These are phyloP conservation scores for Sciurus carolinensis DNA, from an alignment of 2,797 vertebrate genomes.

Conservation along the genomic window DNA sequence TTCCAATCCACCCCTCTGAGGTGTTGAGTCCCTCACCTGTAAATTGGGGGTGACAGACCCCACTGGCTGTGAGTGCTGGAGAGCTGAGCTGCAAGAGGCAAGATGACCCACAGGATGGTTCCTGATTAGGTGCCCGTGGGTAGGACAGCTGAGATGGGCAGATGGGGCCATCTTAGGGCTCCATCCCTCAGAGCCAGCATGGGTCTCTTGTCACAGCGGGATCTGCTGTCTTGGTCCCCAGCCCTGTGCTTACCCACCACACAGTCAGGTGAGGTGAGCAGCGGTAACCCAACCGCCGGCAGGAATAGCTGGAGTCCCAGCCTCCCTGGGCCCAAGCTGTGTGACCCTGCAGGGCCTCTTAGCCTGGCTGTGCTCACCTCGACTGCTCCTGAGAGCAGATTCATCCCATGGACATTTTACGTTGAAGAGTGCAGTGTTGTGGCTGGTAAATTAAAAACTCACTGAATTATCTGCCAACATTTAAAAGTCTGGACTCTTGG, in stretches of 20 bases:
- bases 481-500: background rate
- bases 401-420: background rate
- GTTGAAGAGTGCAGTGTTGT: background rate
- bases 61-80: background rate
- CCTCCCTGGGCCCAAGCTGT: background rate
- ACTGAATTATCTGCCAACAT: background rate
- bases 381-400: background rate
- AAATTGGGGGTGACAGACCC: background rate
- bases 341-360: background rate
- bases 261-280: accelerated
- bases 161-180: accelerated
- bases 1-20: background rate
- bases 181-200: background rate
- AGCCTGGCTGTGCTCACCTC: background rate
- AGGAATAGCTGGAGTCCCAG: background rate
- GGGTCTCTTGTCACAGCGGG: background rate
- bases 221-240: background rate
- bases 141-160: accelerated
- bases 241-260: background rate
- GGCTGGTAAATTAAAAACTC: background rate
- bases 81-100: background rate
- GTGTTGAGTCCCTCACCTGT: background rate
- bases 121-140: accelerated
- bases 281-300: background rate
- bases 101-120: no score